Evolutionary conservation across 2,797 vertebrate genomes (phyloP).

Genomic region (Discoglossus pictus): DNA sequence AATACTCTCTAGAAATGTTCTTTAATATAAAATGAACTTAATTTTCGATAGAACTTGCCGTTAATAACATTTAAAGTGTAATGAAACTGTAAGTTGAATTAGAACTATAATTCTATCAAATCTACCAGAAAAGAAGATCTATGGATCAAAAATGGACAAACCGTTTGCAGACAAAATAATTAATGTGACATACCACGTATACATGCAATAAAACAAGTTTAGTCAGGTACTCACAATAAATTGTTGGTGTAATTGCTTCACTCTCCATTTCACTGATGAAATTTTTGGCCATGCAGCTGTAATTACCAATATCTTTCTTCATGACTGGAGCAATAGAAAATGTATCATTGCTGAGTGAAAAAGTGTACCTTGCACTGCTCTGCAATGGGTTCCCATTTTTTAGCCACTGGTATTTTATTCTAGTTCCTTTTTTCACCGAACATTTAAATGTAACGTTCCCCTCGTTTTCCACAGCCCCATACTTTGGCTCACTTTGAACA

Average conservation of each 20-base stretch:
- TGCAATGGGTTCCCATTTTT: slow-evolving; percentile 71
- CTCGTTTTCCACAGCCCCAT: slow-evolving; percentile 81
- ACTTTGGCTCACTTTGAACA: slow-evolving; percentile 71
- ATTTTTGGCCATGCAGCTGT: slow-evolving; percentile 83
- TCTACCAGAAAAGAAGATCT: no score
- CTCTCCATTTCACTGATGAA: slow-evolving; percentile 77
- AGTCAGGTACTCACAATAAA: slow-evolving; percentile 87
- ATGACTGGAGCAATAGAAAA: slow-evolving; percentile 83
- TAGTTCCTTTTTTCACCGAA: slow-evolving; percentile 76
- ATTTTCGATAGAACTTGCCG: no score
- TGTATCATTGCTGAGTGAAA: slow-evolving; percentile 73
- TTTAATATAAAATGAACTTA: no score
- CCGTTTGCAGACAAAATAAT: no score
- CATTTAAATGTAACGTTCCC: slow-evolving; percentile 88
- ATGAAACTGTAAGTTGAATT: no score
- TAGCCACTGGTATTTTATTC: slow-evolving; percentile 83
- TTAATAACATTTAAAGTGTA: no score
- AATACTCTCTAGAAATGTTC: no score
- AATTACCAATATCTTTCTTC: slow-evolving; percentile 87
- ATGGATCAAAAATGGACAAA: no score
- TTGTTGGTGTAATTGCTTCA: slow-evolving; percentile 71
- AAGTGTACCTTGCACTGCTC: slow-evolving; percentile 66
- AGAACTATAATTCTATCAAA: no score
- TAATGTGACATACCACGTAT: no score
- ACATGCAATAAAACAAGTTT: no score